phyloP scores from a whole-genome alignment of 2,113 vertebrate species.

The Cettia cetti region DNA sequence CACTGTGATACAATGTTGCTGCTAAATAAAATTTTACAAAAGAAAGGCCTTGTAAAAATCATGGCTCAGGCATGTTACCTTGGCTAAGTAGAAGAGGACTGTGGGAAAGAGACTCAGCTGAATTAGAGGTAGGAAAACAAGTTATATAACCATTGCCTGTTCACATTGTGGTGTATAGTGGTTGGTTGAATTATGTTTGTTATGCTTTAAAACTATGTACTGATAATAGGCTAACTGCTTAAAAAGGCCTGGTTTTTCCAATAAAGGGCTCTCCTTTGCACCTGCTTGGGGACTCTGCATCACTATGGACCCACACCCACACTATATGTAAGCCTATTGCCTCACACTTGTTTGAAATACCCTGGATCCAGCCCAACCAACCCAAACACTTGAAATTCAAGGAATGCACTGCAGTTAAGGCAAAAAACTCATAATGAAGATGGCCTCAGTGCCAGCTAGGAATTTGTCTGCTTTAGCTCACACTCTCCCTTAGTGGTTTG shows the following conservation, averaged over 20 bases:
- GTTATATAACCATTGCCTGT: neutral
- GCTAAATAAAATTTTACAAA: neutral
- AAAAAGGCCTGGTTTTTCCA: neutral
- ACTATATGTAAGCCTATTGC: neutral
- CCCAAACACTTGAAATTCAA: neutral
- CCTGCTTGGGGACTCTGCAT: neutral
- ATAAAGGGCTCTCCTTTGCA: neutral
- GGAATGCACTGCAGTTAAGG: neutral
- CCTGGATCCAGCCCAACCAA: neutral
- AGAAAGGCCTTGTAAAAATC: neutral
- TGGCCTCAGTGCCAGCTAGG: neutral
- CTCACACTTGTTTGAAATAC: neutral
- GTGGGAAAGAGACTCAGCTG: neutral
- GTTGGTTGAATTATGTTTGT: neutral
- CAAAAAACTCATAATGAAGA: neutral
- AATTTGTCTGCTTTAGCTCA: neutral
- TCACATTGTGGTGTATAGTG: fast-evolving
- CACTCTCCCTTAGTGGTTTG: neutral
- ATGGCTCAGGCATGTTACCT: neutral
- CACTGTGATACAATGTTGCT: neutral
- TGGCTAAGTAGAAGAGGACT: neutral
- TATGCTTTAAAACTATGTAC: neutral
- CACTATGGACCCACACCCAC: neutral
- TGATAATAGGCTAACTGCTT: neutral
- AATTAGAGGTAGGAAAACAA: neutral